A percentile compares a stretch with the other conserved stretches of the same genome.
Conservation (phyloP, 1,140 invertebrate species). For the Lethrus apterus region DNA sequence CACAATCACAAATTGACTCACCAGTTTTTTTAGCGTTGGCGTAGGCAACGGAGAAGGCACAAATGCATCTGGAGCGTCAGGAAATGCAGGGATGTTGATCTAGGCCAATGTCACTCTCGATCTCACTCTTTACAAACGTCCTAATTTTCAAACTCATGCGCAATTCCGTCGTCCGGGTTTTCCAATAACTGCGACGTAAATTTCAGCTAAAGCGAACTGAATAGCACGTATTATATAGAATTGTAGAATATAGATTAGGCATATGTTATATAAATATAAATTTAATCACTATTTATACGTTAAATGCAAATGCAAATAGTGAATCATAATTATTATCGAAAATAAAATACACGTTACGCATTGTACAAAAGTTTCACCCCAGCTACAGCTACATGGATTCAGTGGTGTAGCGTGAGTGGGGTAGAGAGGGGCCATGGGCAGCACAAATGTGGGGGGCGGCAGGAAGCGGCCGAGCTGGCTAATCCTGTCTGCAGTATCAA, state of each 20-base stretch:
- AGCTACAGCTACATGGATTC: no score
- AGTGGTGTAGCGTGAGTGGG: no score
- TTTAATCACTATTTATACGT: not conserved
- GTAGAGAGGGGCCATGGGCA: no score
- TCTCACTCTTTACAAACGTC: constrained; percentile 14
- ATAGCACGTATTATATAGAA: no score
- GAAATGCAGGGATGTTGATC: constrained; percentile 8
- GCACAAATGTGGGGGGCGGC: no score
- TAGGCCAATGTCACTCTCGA: constrained; percentile 15
- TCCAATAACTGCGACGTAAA: not conserved
- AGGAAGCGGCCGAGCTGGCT: no score
- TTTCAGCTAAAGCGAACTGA: no score
- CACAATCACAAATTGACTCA: no score
- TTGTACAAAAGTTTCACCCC: no score
- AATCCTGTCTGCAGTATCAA: no score
- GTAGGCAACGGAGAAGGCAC: constrained; percentile 9
- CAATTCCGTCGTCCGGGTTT: not conserved
- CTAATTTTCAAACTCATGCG: constrained; percentile 12
- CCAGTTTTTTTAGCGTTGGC: no score
- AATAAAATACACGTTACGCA: not conserved
- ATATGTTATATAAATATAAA: not conserved
- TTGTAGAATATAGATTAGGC: not conserved
- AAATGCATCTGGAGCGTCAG: constrained; percentile 13
- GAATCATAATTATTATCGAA: not conserved
- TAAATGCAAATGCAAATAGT: not conserved